Percentiles rank a stretch among this genome's conserved stretches.
phyloP scores from a whole-genome alignment of 2,888 invertebrate species.

The Teinopalpus imperialis region DNA sequence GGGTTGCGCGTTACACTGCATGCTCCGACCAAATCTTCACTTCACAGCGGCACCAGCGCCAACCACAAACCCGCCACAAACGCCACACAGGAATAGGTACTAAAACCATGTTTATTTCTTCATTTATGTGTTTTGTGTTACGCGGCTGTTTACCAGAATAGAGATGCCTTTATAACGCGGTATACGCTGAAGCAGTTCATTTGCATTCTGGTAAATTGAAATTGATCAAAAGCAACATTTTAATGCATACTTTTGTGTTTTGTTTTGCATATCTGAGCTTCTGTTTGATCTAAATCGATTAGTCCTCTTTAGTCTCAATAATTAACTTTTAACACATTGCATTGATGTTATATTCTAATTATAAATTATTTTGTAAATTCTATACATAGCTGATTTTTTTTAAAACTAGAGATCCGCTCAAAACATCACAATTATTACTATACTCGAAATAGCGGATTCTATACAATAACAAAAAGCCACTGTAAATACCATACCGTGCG shows the following conservation, averaged over 20 bases:
- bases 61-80: constrained; percentile 80
- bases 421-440: not conserved
- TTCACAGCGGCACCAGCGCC: constrained; percentile 81
- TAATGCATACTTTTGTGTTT: constrained; percentile 74
- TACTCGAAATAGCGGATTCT: constrained; percentile 13
- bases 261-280: constrained; percentile 71
- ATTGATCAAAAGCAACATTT: constrained; percentile 72
- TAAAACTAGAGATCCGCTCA: constrained; percentile 10
- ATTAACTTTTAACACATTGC: constrained; percentile 70
- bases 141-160: constrained; percentile 70
- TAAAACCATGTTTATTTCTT: constrained; percentile 73
- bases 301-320: constrained; percentile 51
- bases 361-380: constrained; percentile 20
- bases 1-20: constrained; percentile 95
- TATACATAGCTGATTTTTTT: not conserved
- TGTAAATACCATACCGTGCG: constrained; percentile 74
- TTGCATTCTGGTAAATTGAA: constrained; percentile 62
- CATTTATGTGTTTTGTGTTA: constrained; percentile 78
- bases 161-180: constrained; percentile 66
- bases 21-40: constrained; percentile 87
- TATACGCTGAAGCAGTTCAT: constrained; percentile 62
- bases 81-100: constrained; percentile 82
- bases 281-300: constrained; percentile 62
- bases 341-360: constrained; percentile 48
- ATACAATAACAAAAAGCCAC: constrained; percentile 39